Evolutionary conservation across 2,888 invertebrate genomes (phyloP), one percentile per base, ranked within the genome.

Genomic region (Oscheius myriophilus): DNA sequence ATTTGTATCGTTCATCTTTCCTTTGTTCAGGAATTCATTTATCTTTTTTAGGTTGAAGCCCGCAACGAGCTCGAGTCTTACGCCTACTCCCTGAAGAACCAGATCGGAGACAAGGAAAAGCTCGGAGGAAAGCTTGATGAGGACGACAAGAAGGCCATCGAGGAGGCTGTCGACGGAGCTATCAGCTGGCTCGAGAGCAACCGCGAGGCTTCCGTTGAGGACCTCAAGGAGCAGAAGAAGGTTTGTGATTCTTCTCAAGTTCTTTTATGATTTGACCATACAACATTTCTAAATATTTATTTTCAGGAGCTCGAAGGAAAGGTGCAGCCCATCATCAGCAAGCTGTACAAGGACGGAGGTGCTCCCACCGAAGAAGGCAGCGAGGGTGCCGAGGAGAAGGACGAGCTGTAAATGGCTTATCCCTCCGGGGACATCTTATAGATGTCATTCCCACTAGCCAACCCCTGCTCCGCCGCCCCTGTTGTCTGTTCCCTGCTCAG

Each of bases 151-250:
- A 89, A 92, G 7, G 96, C 93, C 87, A 93, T 98, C 91, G 95
- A 96, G 87, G 92, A 87, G 83, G 94, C 93, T n/a, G 93, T 97
- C 78, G 95, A 96, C 71, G 95, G 94, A 82, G 92, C 94, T 79
- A 96, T 98, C 88, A 95, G 96, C 86, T 98, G 97, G 97, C 90
- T 98, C 76, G 96, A 98, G 88, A 92, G 93, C 80, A 96, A 98
- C 89, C 92, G 75, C 61, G 87, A 88, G 45, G 89, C 89, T 3
- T 87, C 87, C 9, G 82, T 82, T 9, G 89, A 89, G 43, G 89
- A 88, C 42, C 85, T 87, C 62, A 94, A 94, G 88, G 92, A 92
- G 86, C 94, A 96, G 87, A 79, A 79, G 73, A 79, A 76, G 66
- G 33, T 33, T 33, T 6, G 9, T 33, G 9, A 6, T 9, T 33